Base-by-base conservation (phyloP, 1,140 invertebrate species). In the Notospermus geniculatus region DNA sequence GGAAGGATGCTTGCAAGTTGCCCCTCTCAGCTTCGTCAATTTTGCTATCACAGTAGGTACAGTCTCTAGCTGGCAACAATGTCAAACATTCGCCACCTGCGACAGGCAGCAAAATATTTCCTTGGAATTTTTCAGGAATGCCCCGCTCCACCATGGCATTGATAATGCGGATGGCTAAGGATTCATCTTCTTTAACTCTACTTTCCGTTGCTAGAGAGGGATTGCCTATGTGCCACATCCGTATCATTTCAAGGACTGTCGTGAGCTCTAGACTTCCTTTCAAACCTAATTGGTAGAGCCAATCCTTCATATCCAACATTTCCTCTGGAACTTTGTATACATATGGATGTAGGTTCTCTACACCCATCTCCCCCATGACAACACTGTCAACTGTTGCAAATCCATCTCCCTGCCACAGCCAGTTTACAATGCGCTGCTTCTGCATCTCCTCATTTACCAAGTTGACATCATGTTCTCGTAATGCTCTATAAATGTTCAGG, bases 21-120 rank as follows among this genome's bases (percentile, higher is more conserved):
- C 25, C 60, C 63, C 5, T 59, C 53, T 1, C 39, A 25, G 9
- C 57, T 50, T 2, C 50, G 46, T n/a, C 65, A 45, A 19, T 65
- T 11, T 39, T 45, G 13, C 56, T 55, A 52, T 71, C 69, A 55
- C 68, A 70, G 45, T 65, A 73, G 11, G 57, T 68, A 54, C 71
- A 73, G 4, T 73, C 64, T 2, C 58, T 46, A 1, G 62, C 66
- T 17, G 46, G 55, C 15, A 54, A 57, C 25, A 73, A 54, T 19
- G 52, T 15, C 2, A 73, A 41, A 15, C 28, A 27, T 19, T 54
- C 29, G 22, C 63, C 58, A 19, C 39, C 45, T 0, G 57, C 28
- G 1, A 63, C 57, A 2, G 45, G 32, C 17, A 70, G 45, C 4
- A 67, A 67, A 28, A 71, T 9, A 1, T 62, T 25, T 53, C 45